phyloP scores from a whole-genome alignment of 2,888 invertebrate species.

The Drosophila nigricruria region DNA sequence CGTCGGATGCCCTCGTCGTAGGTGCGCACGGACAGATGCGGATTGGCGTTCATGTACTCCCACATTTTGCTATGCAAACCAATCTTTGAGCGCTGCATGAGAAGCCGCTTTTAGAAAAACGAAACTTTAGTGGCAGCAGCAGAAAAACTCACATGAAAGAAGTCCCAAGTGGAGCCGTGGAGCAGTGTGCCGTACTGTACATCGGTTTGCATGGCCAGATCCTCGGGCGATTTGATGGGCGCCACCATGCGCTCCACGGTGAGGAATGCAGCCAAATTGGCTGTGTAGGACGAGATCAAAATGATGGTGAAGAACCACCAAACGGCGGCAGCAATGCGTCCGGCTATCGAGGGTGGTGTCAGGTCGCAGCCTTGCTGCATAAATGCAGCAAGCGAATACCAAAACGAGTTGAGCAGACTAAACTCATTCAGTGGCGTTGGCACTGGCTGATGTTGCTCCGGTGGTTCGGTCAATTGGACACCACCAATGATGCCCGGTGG shows the following conservation, averaged over 20 bases:
- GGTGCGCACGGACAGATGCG: constrained; percentile 92
- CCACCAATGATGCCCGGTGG: constrained; percentile 83
- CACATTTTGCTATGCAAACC: constrained; percentile 96
- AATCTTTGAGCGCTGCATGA: constrained; percentile 91
- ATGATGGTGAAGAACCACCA: constrained; percentile 99
- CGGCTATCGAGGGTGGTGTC: constrained; percentile 91
- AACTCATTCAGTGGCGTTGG: constrained; percentile 90
- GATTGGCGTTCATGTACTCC: constrained; percentile 96
- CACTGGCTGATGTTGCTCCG: constrained; percentile 44
- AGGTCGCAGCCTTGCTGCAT: constrained; percentile 99
- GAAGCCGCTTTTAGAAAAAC: not conserved
- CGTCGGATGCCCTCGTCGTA: constrained; percentile 93
- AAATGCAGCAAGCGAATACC: constrained; percentile 98
- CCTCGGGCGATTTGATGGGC: constrained; percentile 96
- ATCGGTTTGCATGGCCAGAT: constrained; percentile 95
- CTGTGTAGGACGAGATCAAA: constrained; percentile 98
- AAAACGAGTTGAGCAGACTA: constrained; percentile 97
- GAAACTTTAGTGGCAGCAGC: not conserved
- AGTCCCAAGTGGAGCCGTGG: constrained; percentile 93
- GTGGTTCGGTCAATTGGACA: constrained; percentile 39
- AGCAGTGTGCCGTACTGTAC: constrained; percentile 94
- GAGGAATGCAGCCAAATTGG: constrained; percentile 98
- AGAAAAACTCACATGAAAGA: constrained; percentile 87
- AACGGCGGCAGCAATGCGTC: constrained; percentile 97
- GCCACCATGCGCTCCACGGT: constrained; percentile 98